Evolutionary conservation across 2,888 invertebrate species (phyloP), one percentile per base, ranked within the genome.

Genomic region (Branchellion lobata): DNA sequence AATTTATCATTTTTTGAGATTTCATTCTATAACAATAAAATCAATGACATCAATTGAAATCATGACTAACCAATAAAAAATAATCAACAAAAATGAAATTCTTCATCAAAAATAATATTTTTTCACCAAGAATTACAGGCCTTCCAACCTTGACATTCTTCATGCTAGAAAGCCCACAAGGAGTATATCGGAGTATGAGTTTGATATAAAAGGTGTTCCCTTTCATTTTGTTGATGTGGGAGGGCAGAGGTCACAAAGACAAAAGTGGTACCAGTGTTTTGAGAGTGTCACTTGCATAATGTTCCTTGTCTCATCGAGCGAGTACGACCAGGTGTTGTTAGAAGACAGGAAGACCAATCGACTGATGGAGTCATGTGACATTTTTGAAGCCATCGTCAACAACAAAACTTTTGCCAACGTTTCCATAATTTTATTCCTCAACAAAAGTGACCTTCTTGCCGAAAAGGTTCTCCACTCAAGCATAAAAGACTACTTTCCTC

Each of bases 381-480:
- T 99, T 86, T 99, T 98, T 90, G 97, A 98, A 89, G 96, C 97
- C 78, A 97, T 99, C 86, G 94, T 97, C 82, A 98, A 99, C 90
- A 96, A 98, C 89, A 92, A 93, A 84, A 93, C 93, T 87, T 97
- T 99, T 89, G 91, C 92, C 85, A 93, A 93, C 85, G 96, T 97
- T 83, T 97, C 98, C 81, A 93, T 98, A 84, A 99, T 99, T 85
- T 90, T 99, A 84, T 99, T 99, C 90, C 91, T 99, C 83, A 99
- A 99, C 90, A 99, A 99, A 89, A 95, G 94, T 79, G 98, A 99
- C 90, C 90, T 99, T 84, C 91, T 99, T 80, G 92, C 92, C 86
- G 92, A 93, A 88, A 96, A 97, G 84, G 87, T 89, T 74, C 86
- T 87, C 82, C 86, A 86, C 29, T 87, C 87, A n/a, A 86, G 85